phyloP scores from a whole-genome alignment of 2,888 invertebrate species.

The Amphipoea oculea region DNA sequence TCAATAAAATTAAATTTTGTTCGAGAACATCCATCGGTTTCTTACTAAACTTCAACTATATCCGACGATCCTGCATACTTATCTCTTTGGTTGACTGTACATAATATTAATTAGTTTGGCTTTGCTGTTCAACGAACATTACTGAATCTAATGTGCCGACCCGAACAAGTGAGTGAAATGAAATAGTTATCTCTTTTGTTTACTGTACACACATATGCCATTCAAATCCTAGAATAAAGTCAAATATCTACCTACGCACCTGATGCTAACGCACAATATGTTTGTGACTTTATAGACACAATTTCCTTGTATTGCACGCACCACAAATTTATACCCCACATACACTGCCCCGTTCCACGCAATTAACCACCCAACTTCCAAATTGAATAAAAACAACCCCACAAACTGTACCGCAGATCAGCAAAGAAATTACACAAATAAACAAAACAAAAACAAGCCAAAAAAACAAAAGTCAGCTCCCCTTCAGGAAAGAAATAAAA shows the following conservation, averaged over 20 bases:
- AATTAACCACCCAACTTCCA: conserved; percentile 48
- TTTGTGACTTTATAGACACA: neutral
- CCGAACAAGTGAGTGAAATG: too few relatives aligned
- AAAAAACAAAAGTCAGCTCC: conserved; percentile 67
- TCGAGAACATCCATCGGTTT: too few relatives aligned
- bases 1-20: too few relatives aligned
- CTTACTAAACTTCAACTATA: too few relatives aligned
- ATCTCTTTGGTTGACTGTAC: too few relatives aligned
- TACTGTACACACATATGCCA: too few relatives aligned
- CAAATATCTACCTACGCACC: neutral
- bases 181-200: too few relatives aligned
- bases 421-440: conserved; percentile 57
- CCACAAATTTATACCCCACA: conserved; percentile 13
- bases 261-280: neutral
- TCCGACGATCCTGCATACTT: too few relatives aligned
- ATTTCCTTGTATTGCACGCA: neutral
- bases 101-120: too few relatives aligned
- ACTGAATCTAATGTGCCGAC: too few relatives aligned
- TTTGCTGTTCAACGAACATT: too few relatives aligned
- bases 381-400: conserved; percentile 50
- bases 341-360: conserved; percentile 25
- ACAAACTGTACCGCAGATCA: conserved; percentile 42
- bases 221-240: neutral
- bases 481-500: conserved; percentile 65
- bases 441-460: conserved; percentile 60